These are phyloP conservation scores for Peromyscus attwateri DNA, from an alignment of 2,797 vertebrate species.

Conservation along the genomic window DNA sequence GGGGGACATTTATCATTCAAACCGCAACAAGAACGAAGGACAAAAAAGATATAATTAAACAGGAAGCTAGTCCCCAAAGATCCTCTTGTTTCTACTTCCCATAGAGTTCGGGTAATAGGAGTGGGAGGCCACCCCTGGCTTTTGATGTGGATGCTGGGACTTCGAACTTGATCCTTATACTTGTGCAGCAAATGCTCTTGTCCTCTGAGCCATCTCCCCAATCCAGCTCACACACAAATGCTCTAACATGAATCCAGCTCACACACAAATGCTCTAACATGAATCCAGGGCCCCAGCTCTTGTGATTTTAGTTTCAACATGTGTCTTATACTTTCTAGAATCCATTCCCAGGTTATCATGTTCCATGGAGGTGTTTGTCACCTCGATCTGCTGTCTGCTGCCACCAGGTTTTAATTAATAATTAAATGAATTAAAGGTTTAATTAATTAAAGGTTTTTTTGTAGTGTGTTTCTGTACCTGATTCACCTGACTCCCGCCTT, in stretches of 20 bases:
- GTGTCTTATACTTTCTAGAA: neutral
- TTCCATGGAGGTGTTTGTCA: neutral
- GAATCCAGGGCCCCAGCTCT: neutral
- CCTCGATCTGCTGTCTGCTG: neutral
- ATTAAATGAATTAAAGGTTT: neutral
- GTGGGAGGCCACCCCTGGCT: neutral
- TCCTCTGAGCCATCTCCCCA: neutral
- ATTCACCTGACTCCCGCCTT: neutral
- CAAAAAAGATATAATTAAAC: neutral
- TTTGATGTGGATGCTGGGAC: neutral
- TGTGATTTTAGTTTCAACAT: neutral
- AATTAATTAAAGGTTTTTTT: neutral
- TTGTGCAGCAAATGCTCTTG: neutral
- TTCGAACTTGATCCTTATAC: neutral
- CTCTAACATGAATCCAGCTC: neutral
- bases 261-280: neutral
- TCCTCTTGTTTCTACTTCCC: neutral
- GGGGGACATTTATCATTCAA: neutral
- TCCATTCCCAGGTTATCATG: neutral
- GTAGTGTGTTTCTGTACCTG: neutral
- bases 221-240: neutral
- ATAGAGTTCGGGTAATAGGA: neutral
- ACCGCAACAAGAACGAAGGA: neutral
- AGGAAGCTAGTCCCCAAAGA: neutral
- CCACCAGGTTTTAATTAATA: neutral